phyloP scores from a whole-genome alignment of 2,113 vertebrate genomes.

The Galemys pyrenaicus region DNA sequence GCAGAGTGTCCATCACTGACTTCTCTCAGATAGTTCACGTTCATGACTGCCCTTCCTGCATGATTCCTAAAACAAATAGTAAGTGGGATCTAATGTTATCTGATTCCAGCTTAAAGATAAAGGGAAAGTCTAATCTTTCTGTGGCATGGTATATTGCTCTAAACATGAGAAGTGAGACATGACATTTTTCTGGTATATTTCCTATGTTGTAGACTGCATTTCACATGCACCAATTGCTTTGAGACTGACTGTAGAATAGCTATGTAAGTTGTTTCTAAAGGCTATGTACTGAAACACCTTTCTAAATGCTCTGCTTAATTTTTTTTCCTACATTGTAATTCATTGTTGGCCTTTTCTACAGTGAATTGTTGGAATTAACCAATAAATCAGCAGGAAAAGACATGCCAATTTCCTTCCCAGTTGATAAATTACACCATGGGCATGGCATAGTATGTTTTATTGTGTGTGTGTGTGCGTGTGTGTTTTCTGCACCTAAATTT shows the following conservation, averaged over 20 bases:
- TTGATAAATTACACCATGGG: conserved; percentile 87
- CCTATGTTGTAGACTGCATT: background rate
- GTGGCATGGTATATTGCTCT: background rate
- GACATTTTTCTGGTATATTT: background rate
- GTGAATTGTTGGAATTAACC: conserved; percentile 88
- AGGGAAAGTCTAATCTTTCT: background rate
- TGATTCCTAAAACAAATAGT: background rate
- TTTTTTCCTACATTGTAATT: conserved; percentile 85
- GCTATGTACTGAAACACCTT: conserved; percentile 77
- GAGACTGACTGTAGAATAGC: conserved; percentile 50
- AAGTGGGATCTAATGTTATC: background rate
- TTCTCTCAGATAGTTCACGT: background rate
- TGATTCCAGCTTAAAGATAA: background rate
- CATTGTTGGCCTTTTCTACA: conserved; percentile 89
- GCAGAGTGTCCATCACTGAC: background rate
- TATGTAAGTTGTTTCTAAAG: conserved; percentile 78
- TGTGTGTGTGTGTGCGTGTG: conserved; percentile 49
- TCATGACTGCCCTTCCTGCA: background rate
- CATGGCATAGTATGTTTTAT: conserved; percentile 81
- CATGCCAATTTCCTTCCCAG: conserved; percentile 88
- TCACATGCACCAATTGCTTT: conserved; percentile 39
- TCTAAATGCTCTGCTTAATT: conserved; percentile 85
- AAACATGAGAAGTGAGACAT: background rate
- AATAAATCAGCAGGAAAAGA: conserved; percentile 90
- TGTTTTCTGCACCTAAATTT: conserved; percentile 45